A percentile compares a stretch with the other conserved stretches of the same genome.
phyloP scores from a whole-genome alignment of 2,113 vertebrate species.

The Halichoerus grypus region DNA sequence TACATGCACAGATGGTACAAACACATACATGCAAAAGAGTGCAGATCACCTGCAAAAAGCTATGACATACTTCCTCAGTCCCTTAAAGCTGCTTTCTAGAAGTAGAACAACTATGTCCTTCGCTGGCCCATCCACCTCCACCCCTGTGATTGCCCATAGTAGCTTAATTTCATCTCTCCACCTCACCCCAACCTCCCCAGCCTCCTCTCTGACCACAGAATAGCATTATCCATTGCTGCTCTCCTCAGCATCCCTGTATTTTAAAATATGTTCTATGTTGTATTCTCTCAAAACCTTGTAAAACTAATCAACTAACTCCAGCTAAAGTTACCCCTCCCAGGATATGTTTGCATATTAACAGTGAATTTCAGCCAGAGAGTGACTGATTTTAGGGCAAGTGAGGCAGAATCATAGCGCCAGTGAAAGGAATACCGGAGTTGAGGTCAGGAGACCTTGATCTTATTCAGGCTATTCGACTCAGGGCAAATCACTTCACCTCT shows the following conservation, averaged over 20 bases:
- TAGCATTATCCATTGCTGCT: background rate
- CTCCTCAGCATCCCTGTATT: background rate
- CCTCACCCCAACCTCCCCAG: background rate
- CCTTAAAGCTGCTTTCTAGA: background rate
- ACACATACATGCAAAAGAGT: background rate
- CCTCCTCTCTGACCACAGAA: background rate
- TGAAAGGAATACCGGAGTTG: background rate
- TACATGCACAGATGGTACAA: background rate
- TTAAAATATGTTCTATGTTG: background rate
- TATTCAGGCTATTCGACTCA: background rate
- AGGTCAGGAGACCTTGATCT: background rate
- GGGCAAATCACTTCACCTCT: slow-evolving; percentile 23
- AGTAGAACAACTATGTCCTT: background rate
- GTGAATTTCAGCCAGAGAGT: background rate
- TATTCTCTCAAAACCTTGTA: background rate
- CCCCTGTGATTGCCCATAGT: background rate
- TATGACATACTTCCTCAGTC: background rate
- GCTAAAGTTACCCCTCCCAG: background rate
- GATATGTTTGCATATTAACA: background rate
- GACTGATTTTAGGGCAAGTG: background rate
- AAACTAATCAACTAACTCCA: background rate
- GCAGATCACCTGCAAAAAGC: background rate
- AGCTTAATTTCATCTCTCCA: background rate
- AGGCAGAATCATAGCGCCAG: background rate
- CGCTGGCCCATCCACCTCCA: background rate